Evolutionary conservation across 2,888 invertebrate species (phyloP).

Genomic region (Nephrotoma guestfalica): DNA sequence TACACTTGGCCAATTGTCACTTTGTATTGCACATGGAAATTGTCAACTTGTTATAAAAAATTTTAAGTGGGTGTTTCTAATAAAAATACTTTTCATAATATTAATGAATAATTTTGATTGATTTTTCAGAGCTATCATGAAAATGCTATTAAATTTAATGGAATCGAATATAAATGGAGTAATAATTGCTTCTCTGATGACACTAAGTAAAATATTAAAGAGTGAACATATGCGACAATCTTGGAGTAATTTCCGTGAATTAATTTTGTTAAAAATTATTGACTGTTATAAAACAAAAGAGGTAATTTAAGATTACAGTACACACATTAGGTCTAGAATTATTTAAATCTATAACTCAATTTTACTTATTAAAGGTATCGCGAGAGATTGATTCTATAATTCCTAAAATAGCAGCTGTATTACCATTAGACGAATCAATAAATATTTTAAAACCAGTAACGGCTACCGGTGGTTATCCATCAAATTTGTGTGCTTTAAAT

Average conservation of each 20-base stretch:
- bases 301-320: conserved; percentile 19
- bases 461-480: conserved; percentile 71
- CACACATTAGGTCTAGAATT: conserved; percentile 6
- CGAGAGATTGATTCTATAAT: conserved; percentile 75
- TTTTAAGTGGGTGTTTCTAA: conserved; percentile 29
- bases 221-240: conserved; percentile 57
- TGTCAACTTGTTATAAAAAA: conserved; percentile 36
- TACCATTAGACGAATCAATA: conserved; percentile 67
- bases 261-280: conserved; percentile 77
- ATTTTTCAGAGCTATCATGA: conserved; percentile 44
- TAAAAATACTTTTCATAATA: no score
- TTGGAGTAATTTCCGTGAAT: conserved; percentile 81
- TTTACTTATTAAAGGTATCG: conserved; percentile 40
- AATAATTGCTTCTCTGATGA: conserved; percentile 62
- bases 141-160: conserved; percentile 63
- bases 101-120: conserved; percentile 7
- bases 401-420: conserved; percentile 56
- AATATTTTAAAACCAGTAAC: conserved; percentile 62
- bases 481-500: conserved; percentile 84
- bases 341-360: neutral
- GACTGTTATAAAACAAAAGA: conserved; percentile 69
- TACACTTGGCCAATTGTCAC: conserved; percentile 32
- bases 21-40: conserved; percentile 36
- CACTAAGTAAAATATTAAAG: conserved; percentile 72
- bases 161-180: conserved; percentile 39